Conservation (phyloP, 2,113 vertebrate species). For the Brachyhypopomus gauderio region DNA sequence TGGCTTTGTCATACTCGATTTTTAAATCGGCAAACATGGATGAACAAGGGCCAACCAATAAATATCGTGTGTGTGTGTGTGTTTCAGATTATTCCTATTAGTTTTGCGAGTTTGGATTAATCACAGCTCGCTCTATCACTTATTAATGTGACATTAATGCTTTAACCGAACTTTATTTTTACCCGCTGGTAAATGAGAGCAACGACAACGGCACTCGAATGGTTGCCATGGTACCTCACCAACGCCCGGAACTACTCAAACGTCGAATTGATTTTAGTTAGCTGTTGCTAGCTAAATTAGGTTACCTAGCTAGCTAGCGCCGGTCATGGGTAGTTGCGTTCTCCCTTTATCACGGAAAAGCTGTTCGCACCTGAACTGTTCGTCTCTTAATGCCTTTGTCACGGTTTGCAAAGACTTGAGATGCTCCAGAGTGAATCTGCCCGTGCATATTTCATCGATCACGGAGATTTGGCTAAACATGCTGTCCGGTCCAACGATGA, state of each 20-base stretch:
- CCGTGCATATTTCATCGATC: constrained; percentile 60
- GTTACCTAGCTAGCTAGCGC: constrained; percentile 47
- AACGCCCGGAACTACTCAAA: neutral
- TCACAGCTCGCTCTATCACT: no score
- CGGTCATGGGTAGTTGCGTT: neutral
- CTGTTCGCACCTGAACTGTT: constrained; percentile 69
- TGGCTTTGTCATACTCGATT: no score
- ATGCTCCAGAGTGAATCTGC: constrained; percentile 58
- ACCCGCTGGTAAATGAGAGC: no score
- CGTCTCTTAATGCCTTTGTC: constrained; percentile 64
- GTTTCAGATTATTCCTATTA: no score
- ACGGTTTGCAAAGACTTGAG: constrained; percentile 64
- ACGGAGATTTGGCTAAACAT: constrained; percentile 47
- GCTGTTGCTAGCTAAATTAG: constrained; percentile 20
- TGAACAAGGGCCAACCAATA: no score
- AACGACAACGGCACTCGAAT: no score
- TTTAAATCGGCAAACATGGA: no score
- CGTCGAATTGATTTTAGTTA: neutral
- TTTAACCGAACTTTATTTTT: no score
- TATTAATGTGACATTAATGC: no score
- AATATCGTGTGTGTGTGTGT: no score
- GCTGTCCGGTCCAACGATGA: constrained; percentile 21
- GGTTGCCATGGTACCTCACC: no score
- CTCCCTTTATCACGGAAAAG: neutral
- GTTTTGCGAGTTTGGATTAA: no score